Percentiles rank a stretch among this genome's conserved stretches.
These are phyloP conservation scores for Cyprinodon tularosa DNA, from an alignment of 2,113 vertebrate species.

Conservation along the genomic window DNA sequence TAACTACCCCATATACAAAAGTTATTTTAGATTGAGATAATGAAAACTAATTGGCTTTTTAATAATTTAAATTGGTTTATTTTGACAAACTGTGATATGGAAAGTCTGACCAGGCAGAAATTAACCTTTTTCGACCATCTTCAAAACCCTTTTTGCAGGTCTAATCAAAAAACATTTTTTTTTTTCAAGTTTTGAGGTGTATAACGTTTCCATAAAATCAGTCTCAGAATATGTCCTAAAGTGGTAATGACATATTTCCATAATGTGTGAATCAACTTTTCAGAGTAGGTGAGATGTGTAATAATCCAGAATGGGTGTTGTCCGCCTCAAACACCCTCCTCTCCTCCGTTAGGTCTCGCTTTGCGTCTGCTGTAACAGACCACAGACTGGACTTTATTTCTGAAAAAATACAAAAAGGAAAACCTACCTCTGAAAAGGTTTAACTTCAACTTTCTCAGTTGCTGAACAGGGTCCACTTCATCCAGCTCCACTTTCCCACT, in stretches of 20 bases:
- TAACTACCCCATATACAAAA: background rate
- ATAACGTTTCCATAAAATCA: too few species aligned
- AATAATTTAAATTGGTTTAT: background rate
- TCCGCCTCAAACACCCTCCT: constrained; percentile 14
- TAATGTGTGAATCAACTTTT: constrained; percentile 1
- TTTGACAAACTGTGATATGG: background rate
- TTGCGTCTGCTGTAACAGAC: constrained; percentile 2
- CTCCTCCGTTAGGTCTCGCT: background rate
- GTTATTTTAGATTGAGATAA: background rate
- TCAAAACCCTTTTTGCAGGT: too few species aligned
- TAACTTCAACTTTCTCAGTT: background rate
- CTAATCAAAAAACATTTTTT: too few species aligned
- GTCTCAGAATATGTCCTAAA: constrained; percentile 1
- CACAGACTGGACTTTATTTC: background rate
- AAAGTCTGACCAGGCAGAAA: too few species aligned
- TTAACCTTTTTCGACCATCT: background rate
- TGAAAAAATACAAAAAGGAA: background rate
- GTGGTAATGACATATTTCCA: background rate
- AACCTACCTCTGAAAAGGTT: constrained; percentile 43
- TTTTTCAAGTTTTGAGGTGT: too few species aligned
- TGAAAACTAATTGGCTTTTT: background rate
- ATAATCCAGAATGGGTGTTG: constrained; percentile 50
- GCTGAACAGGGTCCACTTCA: constrained; percentile 27
- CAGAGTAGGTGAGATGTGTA: constrained; percentile 24
- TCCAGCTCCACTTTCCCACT: constrained; percentile 22